Evolutionary conservation across 2,797 vertebrate species (phyloP).

Genomic region (Sitta carolinensis): DNA sequence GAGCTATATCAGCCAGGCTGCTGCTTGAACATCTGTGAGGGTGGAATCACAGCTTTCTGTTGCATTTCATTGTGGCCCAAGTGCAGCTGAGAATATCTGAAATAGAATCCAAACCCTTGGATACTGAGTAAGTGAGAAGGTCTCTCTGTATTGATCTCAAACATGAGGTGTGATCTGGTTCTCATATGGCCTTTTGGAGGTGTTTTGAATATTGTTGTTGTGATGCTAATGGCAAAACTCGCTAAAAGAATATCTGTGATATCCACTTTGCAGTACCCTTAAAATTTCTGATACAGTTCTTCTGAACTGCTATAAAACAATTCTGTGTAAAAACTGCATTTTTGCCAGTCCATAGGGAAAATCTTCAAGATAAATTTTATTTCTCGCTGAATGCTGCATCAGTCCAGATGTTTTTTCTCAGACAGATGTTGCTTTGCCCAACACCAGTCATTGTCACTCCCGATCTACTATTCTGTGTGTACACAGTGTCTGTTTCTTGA

Average conservation of each 20-base stretch:
- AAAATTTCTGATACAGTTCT: not conserved
- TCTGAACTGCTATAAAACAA: not conserved
- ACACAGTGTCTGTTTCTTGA: slow-evolving; percentile 6
- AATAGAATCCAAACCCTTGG: not conserved
- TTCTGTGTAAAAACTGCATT: not conserved
- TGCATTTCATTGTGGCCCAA: not conserved
- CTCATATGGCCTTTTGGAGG: not conserved
- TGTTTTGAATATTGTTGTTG: not conserved
- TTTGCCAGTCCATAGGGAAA: not conserved
- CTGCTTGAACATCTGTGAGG: not conserved
- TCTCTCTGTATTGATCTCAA: not conserved
- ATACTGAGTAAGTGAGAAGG: not conserved
- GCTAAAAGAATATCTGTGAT: not conserved
- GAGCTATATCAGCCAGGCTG: not conserved
- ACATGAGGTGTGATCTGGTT: not conserved
- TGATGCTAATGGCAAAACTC: not conserved
- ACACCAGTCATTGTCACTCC: not conserved
- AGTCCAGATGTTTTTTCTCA: slow-evolving; percentile 51
- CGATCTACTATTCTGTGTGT: slow-evolving; percentile 30
- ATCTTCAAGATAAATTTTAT: slow-evolving; percentile 1
- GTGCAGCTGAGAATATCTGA: not conserved
- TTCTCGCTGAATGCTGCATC: not conserved
- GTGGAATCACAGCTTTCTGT: not conserved
- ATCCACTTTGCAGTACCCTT: not conserved
- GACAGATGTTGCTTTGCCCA: slow-evolving; percentile 39